These are phyloP conservation scores for Nothura maculosa DNA, from an alignment of 2,797 vertebrate species.

Conservation along the genomic window DNA sequence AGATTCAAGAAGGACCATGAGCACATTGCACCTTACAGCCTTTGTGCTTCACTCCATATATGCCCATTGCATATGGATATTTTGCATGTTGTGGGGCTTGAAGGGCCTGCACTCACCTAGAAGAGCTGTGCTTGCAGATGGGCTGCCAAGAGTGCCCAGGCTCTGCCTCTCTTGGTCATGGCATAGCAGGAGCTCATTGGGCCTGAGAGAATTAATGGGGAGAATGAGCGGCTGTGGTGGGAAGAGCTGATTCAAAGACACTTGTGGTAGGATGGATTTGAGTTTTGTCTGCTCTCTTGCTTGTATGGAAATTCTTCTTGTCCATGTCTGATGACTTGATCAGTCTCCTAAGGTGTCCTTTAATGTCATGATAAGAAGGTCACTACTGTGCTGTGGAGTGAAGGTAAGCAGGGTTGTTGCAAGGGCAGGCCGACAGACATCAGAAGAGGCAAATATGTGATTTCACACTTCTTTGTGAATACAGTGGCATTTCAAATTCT, in stretches of 20 bases:
- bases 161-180: neutral
- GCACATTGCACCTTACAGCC: neutral
- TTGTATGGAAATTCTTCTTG: neutral
- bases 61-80: too few relatives aligned
- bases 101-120: neutral
- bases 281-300: neutral
- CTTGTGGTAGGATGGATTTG: neutral
- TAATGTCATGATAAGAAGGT: neutral
- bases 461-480: conserved; percentile 41
- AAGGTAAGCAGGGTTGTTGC: neutral
- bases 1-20: neutral
- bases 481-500: conserved; percentile 35
- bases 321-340: too few relatives aligned
- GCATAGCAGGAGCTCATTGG: neutral
- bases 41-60: neutral
- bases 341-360: neutral
- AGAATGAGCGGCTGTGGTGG: neutral
- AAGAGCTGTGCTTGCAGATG: neutral
- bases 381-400: rapidly evolving
- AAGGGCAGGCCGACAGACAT: neutral
- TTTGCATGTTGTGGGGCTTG: neutral
- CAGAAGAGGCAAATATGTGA: conserved; percentile 16
- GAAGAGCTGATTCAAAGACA: neutral
- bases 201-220: neutral
- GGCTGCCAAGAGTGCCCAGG: neutral